Conservation (phyloP, 2,113 vertebrate species). For the Stomatorhinus ivindoensis region DNA sequence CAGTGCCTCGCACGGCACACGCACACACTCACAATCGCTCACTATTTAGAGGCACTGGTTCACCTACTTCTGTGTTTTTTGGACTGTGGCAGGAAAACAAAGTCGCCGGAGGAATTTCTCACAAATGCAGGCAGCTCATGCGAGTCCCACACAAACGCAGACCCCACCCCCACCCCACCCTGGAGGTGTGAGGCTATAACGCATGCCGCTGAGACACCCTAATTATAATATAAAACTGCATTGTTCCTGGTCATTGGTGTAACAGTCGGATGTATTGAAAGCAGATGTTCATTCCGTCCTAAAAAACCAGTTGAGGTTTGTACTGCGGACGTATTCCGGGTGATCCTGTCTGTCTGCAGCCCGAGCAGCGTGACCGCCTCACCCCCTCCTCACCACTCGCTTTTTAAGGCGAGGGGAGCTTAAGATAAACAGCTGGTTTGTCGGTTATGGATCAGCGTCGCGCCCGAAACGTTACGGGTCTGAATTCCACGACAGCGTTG, state of each 20-base stretch:
- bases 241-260: neutral
- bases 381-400: neutral
- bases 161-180: neutral
- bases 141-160: neutral
- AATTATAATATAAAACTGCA: constrained; percentile 1
- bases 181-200: neutral
- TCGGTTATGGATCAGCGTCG: neutral
- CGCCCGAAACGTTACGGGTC: neutral
- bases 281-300: neutral
- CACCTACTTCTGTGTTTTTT: neutral
- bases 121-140: neutral
- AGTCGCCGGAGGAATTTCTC: neutral
- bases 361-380: rapidly evolving
- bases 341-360: neutral
- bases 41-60: neutral
- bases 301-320: neutral
- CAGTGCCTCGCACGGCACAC: neutral
- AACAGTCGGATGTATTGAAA: neutral
- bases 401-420: neutral
- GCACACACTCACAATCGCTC: neutral
- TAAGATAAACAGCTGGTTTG: neutral
- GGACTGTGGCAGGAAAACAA: neutral
- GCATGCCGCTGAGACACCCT: neutral
- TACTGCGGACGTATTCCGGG: neutral
- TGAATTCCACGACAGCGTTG: neutral